A percentile compares a stretch with the other conserved stretches of the same genome.
These are phyloP conservation scores for Gymnorhina tibicen DNA, from an alignment of 2,113 vertebrate genomes.

Conservation along the genomic window DNA sequence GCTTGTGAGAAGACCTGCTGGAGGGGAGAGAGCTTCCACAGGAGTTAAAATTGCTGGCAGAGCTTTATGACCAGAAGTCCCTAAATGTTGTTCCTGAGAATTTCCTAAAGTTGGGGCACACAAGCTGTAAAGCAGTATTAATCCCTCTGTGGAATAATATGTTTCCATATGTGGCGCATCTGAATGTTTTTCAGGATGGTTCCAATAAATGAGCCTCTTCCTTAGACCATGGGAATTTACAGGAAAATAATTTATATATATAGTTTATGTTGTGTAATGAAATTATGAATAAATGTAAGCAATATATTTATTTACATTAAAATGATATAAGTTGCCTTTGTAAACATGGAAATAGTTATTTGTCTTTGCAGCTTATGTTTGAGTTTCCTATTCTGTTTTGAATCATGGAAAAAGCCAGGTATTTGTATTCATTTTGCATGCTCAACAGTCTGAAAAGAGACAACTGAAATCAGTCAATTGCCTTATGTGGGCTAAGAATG, in stretches of 20 bases:
- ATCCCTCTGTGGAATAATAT: neutral
- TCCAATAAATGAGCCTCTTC: neutral
- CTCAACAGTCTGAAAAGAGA: neutral
- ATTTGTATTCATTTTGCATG: neutral
- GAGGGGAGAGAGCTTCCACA: neutral
- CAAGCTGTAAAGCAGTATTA: neutral
- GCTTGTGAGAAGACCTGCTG: neutral
- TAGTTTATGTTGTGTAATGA: neutral
- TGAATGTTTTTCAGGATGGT: neutral
- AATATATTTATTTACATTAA: neutral
- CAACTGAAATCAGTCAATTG: neutral
- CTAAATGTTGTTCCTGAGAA: neutral
- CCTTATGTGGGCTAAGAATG: neutral
- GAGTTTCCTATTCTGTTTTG: neutral
- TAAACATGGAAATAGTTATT: neutral
- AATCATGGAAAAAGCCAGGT: neutral
- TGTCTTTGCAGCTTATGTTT: neutral
- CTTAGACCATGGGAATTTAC: neutral
- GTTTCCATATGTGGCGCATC: rapidly evolving
- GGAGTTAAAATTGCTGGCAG: neutral
- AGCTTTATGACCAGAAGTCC: neutral
- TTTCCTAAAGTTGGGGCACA: neutral
- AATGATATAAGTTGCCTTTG: neutral
- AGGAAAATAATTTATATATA: neutral
- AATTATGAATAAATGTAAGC: neutral